Conservation (phyloP, 2,888 invertebrate species). For the Habroteleia sp. region DNA sequence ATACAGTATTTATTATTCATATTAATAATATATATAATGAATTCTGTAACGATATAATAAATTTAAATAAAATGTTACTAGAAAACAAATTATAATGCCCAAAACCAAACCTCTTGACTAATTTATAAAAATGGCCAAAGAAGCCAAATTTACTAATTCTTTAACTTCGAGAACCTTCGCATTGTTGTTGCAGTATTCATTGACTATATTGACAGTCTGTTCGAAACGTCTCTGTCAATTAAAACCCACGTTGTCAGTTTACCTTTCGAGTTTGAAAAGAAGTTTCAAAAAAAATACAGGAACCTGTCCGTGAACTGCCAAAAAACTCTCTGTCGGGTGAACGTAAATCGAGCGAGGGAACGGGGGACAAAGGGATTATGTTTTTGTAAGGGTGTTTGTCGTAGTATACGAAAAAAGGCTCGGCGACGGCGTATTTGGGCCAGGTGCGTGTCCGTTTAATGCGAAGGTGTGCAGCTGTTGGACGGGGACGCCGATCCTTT, state of each 20-base stretch:
- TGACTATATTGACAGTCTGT: background rate
- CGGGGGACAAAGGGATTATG: constrained; percentile 1
- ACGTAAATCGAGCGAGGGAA: too few relatives aligned
- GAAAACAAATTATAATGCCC: too few relatives aligned
- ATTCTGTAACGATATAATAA: too few relatives aligned
- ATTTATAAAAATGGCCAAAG: too few relatives aligned
- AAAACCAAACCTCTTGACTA: too few relatives aligned
- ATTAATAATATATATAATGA: too few relatives aligned
- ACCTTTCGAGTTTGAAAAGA: constrained; percentile 17
- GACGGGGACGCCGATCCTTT: constrained; percentile 33
- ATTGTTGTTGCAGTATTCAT: background rate
- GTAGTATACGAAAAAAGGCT: constrained; percentile 22
- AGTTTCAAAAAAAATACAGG: constrained; percentile 17
- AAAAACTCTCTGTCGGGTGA: too few relatives aligned
- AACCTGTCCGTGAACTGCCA: too few relatives aligned
- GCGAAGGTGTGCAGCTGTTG: constrained; percentile 54
- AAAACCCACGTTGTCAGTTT: constrained; percentile 7
- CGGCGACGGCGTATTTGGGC: constrained; percentile 29
- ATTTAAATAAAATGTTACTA: too few relatives aligned
- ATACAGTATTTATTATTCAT: too few relatives aligned
- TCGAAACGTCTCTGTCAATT: constrained; percentile 4
- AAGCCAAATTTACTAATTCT: too few relatives aligned
- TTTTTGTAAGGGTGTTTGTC: constrained; percentile 17
- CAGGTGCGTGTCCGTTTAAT: constrained; percentile 36
- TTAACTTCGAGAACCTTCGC: too few relatives aligned